Evolutionary conservation across 2,888 invertebrate species (phyloP).

Genomic region (Volucella bombylans): DNA sequence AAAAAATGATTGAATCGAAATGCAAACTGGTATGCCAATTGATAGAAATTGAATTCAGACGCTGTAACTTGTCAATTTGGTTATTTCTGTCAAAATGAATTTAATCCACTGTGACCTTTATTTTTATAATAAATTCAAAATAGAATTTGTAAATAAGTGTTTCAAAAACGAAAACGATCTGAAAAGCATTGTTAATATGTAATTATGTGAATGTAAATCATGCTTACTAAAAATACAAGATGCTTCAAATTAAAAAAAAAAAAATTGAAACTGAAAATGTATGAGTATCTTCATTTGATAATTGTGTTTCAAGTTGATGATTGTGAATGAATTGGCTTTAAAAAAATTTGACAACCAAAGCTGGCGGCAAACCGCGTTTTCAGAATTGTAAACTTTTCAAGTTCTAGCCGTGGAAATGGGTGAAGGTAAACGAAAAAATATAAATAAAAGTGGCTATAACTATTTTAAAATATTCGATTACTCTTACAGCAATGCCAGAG

Average conservation of each 20-base stretch:
- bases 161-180: not conserved
- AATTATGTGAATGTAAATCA: too few relatives aligned
- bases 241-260: too few relatives aligned
- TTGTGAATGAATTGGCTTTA: constrained; percentile 44
- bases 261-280: too few relatives aligned
- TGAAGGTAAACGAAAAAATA: constrained; percentile 50
- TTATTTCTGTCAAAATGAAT: not conserved
- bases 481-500: constrained; percentile 82
- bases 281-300: too few relatives aligned
- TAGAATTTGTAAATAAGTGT: not conserved
- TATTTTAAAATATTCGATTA: not conserved
- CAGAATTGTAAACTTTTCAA: constrained; percentile 34
- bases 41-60: constrained; percentile 59
- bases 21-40: constrained; percentile 48
- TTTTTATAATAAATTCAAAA: not conserved
- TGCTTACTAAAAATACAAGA: too few relatives aligned
- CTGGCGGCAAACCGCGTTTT: constrained; percentile 72
- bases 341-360: constrained; percentile 40
- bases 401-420: constrained; percentile 34
- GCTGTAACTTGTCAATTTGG: not conserved
- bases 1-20: constrained; percentile 51
- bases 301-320: not conserved
- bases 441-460: not conserved
- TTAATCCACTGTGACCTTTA: not conserved
- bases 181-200: not conserved